Base-by-base conservation (phyloP, 2,113 vertebrate species). In the Numida meleagris region DNA sequence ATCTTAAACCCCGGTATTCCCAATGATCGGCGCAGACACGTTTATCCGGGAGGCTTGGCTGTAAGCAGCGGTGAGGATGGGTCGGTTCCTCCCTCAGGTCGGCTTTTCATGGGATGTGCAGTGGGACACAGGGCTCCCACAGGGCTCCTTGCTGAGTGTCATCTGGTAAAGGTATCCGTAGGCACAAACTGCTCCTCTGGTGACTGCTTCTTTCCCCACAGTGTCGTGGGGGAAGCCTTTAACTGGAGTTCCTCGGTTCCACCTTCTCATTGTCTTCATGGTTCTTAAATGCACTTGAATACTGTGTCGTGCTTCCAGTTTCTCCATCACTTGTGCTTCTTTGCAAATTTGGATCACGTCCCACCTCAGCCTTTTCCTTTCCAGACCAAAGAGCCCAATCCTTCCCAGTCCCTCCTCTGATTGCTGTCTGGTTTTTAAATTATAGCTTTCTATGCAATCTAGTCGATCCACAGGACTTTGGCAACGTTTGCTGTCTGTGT, bases 71-170 rank as follows among this genome's bases (percentile, higher is more conserved):
- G 65, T 12, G 63, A 70, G 50, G 72, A 38, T 0, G 1, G 81
- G 53, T 31, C 36, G 2, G 0, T 66, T 48, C 0, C 1, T 67
- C 2, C 40, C 36, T 34, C 1, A 1, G 36, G 77, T 79, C 23
- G 14, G 70, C 0, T 0, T 57, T 43, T 48, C 73, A 63, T 20
- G 67, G 90, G 79, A 40, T 51, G 42, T 74, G 73, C 7, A 63
- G 82, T 45, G 29, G 81, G 51, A 86, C 73, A 42, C 61, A 77
- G 7, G 87, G 89, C 81, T 76, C 58, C 67, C 5, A 1, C 70
- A 36, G 48, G 89, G 13, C 55, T 31, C 14, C 0, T 0, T 45
- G 76, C 72, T 59, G 75, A n/a, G 34, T 33, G 23, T 24, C 19
- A 61, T 61, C 67, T 86, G 82, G 40, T 23, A 12, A 4, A 36